Conservation (phyloP, 37 sponge, comb jelly and placozoan species). For the Aplysina aerophoba region DNA sequence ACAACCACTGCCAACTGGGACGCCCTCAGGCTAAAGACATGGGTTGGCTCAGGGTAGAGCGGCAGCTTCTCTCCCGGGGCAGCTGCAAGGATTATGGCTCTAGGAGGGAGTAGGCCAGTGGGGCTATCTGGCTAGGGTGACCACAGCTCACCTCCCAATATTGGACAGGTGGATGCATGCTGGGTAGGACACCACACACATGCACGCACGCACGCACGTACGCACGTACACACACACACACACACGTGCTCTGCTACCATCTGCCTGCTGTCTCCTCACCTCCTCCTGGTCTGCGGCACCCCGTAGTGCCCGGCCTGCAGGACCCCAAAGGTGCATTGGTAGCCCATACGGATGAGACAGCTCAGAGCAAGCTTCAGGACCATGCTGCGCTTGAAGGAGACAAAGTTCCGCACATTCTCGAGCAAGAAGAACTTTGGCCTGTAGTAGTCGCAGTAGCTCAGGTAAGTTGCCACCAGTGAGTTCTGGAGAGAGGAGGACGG, state of each 20-base stretch:
- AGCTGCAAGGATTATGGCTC: slow-evolving; percentile 91
- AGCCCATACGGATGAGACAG: slow-evolving; percentile 88
- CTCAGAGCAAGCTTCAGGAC: slow-evolving; percentile 88
- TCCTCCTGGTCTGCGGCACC: slow-evolving; percentile 87
- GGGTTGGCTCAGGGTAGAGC: slow-evolving; percentile 84
- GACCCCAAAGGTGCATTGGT: slow-evolving; percentile 93
- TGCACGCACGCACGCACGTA: not conserved
- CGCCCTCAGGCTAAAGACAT: slow-evolving; percentile 81
- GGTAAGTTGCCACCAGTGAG: slow-evolving; percentile 81
- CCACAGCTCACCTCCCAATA: not conserved
- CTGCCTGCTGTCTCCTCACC: slow-evolving; percentile 32
- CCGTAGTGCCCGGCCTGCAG: slow-evolving; percentile 94
- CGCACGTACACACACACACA: slow-evolving; percentile 23
- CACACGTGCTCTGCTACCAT: not conserved
- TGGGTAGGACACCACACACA: not conserved
- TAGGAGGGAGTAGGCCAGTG: not conserved
- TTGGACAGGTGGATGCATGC: not conserved
- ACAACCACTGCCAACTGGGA: slow-evolving; percentile 75
- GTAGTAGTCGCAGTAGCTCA: slow-evolving; percentile 94
- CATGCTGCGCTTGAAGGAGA: slow-evolving; percentile 91
- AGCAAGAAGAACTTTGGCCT: slow-evolving; percentile 86
- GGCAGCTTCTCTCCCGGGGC: slow-evolving; percentile 92
- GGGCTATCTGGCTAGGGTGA: not conserved
- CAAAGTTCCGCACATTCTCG: slow-evolving; percentile 96
- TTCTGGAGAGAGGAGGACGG: slow-evolving; percentile 42